Evolutionary conservation across 2,888 invertebrate species (phyloP).

Genomic region (Exephanes ischioxanthus): DNA sequence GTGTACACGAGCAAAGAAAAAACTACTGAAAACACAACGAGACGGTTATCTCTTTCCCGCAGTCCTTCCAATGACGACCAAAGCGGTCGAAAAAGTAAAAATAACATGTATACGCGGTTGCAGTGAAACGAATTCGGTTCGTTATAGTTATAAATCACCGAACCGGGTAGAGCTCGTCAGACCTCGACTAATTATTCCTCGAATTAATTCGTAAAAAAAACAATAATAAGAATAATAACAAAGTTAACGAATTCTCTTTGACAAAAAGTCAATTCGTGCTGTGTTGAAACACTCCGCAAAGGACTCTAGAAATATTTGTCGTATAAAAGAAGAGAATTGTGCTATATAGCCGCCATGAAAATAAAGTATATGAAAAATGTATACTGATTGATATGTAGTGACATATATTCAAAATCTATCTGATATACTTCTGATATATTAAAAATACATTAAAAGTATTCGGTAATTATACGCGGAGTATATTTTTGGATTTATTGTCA

Average conservation of each 20-base stretch:
- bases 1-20: background rate
- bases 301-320: conserved; percentile 2
- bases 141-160: background rate
- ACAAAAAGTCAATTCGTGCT: background rate
- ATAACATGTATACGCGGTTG: background rate
- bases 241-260: background rate
- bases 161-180: background rate
- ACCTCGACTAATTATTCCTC: conserved; percentile 30
- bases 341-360: background rate
- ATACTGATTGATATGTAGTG: no score
- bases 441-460: no score
- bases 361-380: no score
- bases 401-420: no score
- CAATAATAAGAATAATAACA: background rate
- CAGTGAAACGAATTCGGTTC: background rate
- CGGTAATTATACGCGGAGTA: no score
- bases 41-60: conserved; percentile 12
- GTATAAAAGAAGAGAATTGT: conserved; percentile 16
- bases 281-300: conserved; percentile 4
- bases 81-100: background rate
- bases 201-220: conserved; percentile 3
- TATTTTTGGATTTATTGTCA: no score
- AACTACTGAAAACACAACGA: conserved; percentile 14
- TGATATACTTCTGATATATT: no score
- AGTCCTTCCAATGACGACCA: background rate